Evolutionary conservation across 2,797 vertebrate species (phyloP).

Genomic region (Trachops cirrhosus): DNA sequence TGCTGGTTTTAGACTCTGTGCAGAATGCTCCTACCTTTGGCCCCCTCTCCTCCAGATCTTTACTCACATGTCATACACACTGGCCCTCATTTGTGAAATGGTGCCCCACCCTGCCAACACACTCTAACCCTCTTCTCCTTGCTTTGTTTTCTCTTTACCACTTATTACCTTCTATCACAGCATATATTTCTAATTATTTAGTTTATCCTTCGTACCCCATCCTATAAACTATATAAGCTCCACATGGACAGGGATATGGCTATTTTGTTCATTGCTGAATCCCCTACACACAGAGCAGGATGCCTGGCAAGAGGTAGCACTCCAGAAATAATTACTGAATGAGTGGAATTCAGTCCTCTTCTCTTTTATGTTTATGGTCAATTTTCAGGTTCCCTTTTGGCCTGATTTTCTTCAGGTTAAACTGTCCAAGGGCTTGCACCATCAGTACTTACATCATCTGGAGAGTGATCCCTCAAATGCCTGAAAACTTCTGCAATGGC

Average conservation of each 20-base stretch:
- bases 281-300: background rate
- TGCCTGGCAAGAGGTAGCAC: background rate
- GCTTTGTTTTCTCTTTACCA: background rate
- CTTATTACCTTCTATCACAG: background rate
- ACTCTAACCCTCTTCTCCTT: background rate
- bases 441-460: background rate
- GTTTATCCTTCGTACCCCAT: background rate
- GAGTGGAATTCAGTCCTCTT: background rate
- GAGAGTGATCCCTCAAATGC: background rate
- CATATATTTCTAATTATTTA: background rate
- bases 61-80: background rate
- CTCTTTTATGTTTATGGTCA: background rate
- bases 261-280: background rate
- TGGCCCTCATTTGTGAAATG: background rate
- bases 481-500: background rate
- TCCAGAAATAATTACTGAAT: background rate
- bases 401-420: background rate
- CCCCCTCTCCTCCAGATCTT: background rate
- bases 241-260: background rate
- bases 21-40: background rate
- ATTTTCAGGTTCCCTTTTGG: background rate
- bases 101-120: background rate
- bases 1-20: background rate
- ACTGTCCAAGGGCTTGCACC: background rate
- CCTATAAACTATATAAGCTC: background rate